These are phyloP conservation scores for Ctena decussata DNA, from an alignment of 2,888 invertebrate species.

Conservation along the genomic window DNA sequence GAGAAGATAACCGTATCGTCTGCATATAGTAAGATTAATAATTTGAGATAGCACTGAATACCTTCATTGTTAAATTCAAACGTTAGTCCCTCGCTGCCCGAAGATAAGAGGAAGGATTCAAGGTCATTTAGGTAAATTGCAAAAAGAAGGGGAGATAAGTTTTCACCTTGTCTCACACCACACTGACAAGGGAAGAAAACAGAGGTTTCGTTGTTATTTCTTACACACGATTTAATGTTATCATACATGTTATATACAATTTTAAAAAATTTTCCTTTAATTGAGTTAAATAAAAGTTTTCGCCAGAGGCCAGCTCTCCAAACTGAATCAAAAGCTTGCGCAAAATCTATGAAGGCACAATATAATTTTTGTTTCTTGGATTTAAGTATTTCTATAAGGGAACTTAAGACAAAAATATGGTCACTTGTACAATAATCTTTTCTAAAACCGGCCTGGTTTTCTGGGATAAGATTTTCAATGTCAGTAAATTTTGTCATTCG, in stretches of 20 bases:
- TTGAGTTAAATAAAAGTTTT: background rate
- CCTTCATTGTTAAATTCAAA: background rate
- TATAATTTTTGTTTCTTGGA: background rate
- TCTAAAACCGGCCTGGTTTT: background rate
- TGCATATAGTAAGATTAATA: slow-evolving; percentile 30
- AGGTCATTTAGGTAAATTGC: background rate
- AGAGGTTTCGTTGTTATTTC: background rate
- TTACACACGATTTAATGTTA: background rate
- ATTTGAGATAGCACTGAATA: background rate
- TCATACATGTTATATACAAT: background rate
- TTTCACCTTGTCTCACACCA: background rate
- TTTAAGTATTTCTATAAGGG: background rate
- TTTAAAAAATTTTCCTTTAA: background rate
- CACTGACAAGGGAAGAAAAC: background rate
- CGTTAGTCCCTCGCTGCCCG: background rate
- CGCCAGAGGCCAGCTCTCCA: background rate
- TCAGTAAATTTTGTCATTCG: background rate
- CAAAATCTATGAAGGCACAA: background rate
- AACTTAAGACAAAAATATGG: background rate
- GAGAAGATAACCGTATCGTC: slow-evolving; percentile 41
- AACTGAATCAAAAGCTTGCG: background rate
- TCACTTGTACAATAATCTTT: background rate
- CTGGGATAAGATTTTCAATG: background rate
- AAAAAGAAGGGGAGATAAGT: background rate
- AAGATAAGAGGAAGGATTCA: background rate